These are phyloP conservation scores for Drosophila vallismaia DNA, from an alignment of 2,888 invertebrate species.

Conservation along the genomic window DNA sequence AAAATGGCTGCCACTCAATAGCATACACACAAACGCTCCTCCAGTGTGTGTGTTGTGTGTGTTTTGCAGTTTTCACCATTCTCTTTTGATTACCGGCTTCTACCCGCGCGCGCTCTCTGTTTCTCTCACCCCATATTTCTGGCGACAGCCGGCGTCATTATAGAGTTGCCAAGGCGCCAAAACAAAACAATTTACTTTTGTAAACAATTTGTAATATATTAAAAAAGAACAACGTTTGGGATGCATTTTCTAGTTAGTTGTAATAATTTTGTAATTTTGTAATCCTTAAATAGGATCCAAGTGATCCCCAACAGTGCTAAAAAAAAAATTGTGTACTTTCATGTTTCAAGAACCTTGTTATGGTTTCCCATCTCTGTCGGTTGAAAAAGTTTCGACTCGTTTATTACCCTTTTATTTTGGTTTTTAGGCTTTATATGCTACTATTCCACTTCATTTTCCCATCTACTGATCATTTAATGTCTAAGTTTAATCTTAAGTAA, in stretches of 20 bases:
- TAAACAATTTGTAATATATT: too few relatives aligned
- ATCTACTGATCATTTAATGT: conserved; percentile 44
- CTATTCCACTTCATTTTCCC: conserved; percentile 36
- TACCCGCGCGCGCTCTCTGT: conserved; percentile 12
- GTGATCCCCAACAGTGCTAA: background rate
- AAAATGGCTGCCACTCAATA: conserved; percentile 71
- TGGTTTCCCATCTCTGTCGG: background rate
- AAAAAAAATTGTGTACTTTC: background rate
- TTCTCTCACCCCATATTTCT: conserved; percentile 22
- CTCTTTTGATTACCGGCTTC: conserved; percentile 74
- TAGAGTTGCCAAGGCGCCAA: conserved; percentile 46
- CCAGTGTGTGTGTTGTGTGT: conserved; percentile 36
- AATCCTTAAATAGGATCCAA: too few relatives aligned
- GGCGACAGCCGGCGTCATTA: conserved; percentile 46
- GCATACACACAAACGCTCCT: conserved; percentile 26
- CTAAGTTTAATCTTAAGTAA: conserved; percentile 43
- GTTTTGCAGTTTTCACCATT: conserved; percentile 62
- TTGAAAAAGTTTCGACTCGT: background rate
- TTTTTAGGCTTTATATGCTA: conserved; percentile 28
- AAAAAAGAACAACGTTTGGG: background rate
- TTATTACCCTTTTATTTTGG: conserved; percentile 22
- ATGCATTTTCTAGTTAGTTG: conserved; percentile 4
- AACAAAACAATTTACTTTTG: background rate
- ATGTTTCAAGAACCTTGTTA: background rate
- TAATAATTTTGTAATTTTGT: background rate